Evolutionary conservation across 2,888 invertebrate genomes (phyloP).

Genomic region (Bruchidius siliquastri): DNA sequence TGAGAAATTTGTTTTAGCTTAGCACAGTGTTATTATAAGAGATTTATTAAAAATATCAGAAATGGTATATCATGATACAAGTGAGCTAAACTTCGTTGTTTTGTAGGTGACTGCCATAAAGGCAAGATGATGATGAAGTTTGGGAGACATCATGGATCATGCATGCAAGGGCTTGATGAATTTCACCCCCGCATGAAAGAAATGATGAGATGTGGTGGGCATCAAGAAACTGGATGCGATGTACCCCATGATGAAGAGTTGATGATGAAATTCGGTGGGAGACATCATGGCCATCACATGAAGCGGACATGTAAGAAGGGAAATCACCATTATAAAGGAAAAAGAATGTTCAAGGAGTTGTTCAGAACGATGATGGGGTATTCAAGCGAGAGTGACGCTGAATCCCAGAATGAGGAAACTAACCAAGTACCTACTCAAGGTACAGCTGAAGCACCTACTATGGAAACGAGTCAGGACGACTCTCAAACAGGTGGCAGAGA

Average conservation of each 20-base stretch:
- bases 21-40: too few species aligned
- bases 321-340: not conserved
- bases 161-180: not conserved
- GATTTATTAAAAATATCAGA: too few species aligned
- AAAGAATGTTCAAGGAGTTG: not conserved
- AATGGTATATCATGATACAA: too few species aligned
- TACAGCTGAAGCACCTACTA: not conserved
- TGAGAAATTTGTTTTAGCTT: not conserved
- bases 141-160: not conserved
- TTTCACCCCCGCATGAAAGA: not conserved
- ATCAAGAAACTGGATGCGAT: too few species aligned
- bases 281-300: not conserved
- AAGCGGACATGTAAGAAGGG: not conserved
- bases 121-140: not conserved
- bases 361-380: not conserved
- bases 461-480: not conserved
- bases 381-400: not conserved
- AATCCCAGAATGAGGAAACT: not conserved
- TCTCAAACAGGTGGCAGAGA: not conserved
- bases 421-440: not conserved
- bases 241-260: too few species aligned
- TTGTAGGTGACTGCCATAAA: not conserved
- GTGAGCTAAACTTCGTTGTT: too few species aligned
- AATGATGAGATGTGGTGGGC: too few species aligned
- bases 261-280: too few species aligned